Percentiles rank a stretch among this genome's conserved stretches.
Evolutionary conservation across 1,140 invertebrate species (phyloP).

Genomic region (Drosophila punjabiensis): DNA sequence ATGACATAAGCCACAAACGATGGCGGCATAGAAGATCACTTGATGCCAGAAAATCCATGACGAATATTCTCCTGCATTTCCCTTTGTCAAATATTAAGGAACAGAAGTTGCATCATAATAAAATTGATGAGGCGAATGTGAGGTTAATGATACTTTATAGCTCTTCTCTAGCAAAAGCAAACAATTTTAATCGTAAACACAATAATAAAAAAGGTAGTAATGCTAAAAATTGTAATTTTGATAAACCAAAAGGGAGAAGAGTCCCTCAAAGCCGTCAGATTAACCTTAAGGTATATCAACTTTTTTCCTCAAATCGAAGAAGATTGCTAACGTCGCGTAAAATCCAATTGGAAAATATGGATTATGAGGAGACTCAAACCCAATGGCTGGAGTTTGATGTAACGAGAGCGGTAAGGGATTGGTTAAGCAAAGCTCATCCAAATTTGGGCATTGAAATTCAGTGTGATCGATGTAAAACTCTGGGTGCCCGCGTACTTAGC

Average conservation of each 20-base stretch:
- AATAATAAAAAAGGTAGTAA: slow-evolving; percentile 10
- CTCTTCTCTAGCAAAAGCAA: slow-evolving; percentile 52
- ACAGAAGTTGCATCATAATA: slow-evolving; percentile 41
- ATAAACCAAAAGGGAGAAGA: slow-evolving; percentile 10
- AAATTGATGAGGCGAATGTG: slow-evolving; percentile 79
- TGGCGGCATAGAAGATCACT: slow-evolving; percentile 28
- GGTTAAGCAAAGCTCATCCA: slow-evolving; percentile 84
- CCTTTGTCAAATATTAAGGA: slow-evolving; percentile 42
- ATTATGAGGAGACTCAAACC: slow-evolving; percentile 58
- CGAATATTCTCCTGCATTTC: slow-evolving; percentile 68
- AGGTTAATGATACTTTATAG: slow-evolving; percentile 76
- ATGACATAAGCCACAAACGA: slow-evolving; percentile 36
- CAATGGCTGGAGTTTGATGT: slow-evolving; percentile 88
- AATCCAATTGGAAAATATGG: slow-evolving; percentile 55
- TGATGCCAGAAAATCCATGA: slow-evolving; percentile 37
- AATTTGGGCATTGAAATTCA: slow-evolving; percentile 87
- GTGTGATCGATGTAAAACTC: slow-evolving; percentile 84
- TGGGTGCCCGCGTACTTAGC: slow-evolving; percentile 75
- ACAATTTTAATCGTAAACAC: slow-evolving; percentile 1
- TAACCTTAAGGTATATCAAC: slow-evolving; percentile 74
- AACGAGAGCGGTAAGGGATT: slow-evolving; percentile 86
- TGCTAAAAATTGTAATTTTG: slow-evolving; percentile 14
- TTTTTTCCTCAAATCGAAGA: slow-evolving; percentile 54
- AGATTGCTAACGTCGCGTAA: slow-evolving; percentile 50
- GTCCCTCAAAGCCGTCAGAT: slow-evolving; percentile 32